Base-by-base conservation (phyloP, 2,888 invertebrate species). In the Nycteola revayana region DNA sequence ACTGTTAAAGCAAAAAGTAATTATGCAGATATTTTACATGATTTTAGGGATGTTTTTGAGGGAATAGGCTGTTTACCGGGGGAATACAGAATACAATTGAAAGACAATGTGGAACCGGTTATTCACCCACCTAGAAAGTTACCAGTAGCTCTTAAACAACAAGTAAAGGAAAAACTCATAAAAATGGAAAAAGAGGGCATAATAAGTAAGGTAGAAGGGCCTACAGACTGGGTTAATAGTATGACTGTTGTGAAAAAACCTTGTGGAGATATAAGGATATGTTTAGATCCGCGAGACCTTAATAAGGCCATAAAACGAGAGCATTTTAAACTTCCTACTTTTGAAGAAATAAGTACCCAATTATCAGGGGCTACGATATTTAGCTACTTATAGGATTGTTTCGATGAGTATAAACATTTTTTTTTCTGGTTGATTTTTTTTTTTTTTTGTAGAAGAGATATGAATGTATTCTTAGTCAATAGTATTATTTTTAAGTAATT, bases 201-300 rank as follows among this genome's bases (percentile, higher is more conserved):
- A 2, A 51, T 61, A 6, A 36, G 33, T 1, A 55, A 50, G 32
- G 53, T 60, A 1, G 50, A 52, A 22, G 46, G 45, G 4, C 51
- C 51, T 1, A 53, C 50, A 7, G 38, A 39, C 9, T 61, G 57
- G 61, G 61, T 61, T 0, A 59, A 41, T 25, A 50, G 49, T 7
- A 46, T 59, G 33, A 53, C 49, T 0, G 47, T 60, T 0, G 60
- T 53, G 0, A 49, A 39, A 29, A 63, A 63, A 38, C 30, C 45
- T 0, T 49, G 52, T 26, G 56, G 56, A 0, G 45, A 54, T 10
- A 11, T 63, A 4, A 37, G 57, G 1, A 47, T 60, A 5, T 59
- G 57, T 32, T 8, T 61, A 7, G 57, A 61, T 26, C 61, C 61
- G 0, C 27, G 37, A 18, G 49, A 55, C 24, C 18, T 27, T 56